Evolutionary conservation across 2,113 vertebrate genomes (phyloP), one percentile per base, ranked within the genome.

Genomic region (Tupaia tana): DNA sequence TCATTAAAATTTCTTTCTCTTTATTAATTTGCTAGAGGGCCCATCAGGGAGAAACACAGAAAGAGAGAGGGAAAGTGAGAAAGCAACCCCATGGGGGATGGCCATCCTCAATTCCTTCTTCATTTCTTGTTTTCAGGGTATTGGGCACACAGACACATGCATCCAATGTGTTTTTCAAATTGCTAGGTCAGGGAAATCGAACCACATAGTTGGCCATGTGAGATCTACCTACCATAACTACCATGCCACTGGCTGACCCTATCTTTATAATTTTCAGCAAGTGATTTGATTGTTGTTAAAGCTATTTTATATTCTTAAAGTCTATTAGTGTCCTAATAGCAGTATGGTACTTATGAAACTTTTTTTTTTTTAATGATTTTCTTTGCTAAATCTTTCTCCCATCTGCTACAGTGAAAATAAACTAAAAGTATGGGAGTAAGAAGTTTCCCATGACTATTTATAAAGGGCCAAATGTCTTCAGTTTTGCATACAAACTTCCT

Each of bases 381-480:
- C 86, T 95, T 1, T 95, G 31, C 34, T 43, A 64, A 95, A 79
- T 89, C 86, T 87, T 95, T 97, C 34, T 6, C 2, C 94, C 95
- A 95, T 91, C 93, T 95, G 70, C 86, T 97, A 88, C 29, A 4
- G 25, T 93, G 73, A 59, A 97, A 90, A 97, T 77, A 96, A 95
- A 80, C 86, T 97, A 75, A 95, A 84, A 98, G 93, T 97, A 97
- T 98, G 97, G 93, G 97, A 98, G 85, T 95, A 89, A 58, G 90
- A 98, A 97, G n/a, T 91, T 97, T 98, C 83, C 56, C 91, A 90
- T 94, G 95, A 71, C 94, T 70, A 24, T 88, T 93, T 91, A 20
- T 88, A 85, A 73, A 91, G 91, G 93, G 91, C 83, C 29, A 70
- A 59, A 87, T 69, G 88, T 97, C 97, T 96, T 88, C 78, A 81